These are phyloP conservation scores for Acipenser transmontanus DNA, from an alignment of 2,797 vertebrate species.

Conservation along the genomic window DNA sequence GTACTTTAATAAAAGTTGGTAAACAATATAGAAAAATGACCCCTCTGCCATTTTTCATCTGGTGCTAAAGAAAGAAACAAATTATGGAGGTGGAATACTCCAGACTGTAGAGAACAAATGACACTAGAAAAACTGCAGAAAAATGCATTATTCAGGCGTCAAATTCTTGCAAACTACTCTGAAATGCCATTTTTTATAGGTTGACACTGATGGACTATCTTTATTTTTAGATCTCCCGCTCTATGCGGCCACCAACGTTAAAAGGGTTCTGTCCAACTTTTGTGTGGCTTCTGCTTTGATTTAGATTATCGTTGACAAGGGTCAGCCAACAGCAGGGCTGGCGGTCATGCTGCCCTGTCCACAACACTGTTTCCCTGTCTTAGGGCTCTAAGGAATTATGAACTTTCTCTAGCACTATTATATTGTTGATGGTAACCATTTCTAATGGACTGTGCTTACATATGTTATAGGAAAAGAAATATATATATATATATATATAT, in stretches of 20 bases:
- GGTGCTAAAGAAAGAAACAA: constrained; percentile 17
- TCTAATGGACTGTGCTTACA: constrained; percentile 31
- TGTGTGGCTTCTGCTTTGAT: constrained; percentile 19
- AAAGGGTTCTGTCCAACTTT: constrained; percentile 21
- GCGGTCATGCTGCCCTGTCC: constrained; percentile 6
- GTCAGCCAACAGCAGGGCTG: constrained; percentile 11
- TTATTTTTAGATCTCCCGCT: constrained; percentile 33
- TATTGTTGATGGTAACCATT: constrained; percentile 27
- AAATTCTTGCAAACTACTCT: constrained; percentile 24
- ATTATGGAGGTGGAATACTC: constrained; percentile 15
- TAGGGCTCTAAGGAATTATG: constrained; percentile 28
- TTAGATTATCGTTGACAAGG: constrained; percentile 26
- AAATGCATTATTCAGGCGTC: constrained; percentile 17
- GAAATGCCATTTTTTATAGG: constrained; percentile 31
- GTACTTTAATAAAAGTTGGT: too few species aligned
- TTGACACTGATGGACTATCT: constrained; percentile 23
- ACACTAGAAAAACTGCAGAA: neutral
- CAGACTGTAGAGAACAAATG: constrained; percentile 16
- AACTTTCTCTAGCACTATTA: constrained; percentile 2
- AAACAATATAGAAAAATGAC: too few species aligned
- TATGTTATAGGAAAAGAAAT: constrained; percentile 22
- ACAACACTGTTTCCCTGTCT: constrained; percentile 16
- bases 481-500: too few species aligned
- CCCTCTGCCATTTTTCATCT: too few species aligned
- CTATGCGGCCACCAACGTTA: constrained; percentile 17